Evolutionary conservation across 2,113 vertebrate genomes (phyloP), one percentile per base, ranked within the genome.

Genomic region (Scopus umbretta): DNA sequence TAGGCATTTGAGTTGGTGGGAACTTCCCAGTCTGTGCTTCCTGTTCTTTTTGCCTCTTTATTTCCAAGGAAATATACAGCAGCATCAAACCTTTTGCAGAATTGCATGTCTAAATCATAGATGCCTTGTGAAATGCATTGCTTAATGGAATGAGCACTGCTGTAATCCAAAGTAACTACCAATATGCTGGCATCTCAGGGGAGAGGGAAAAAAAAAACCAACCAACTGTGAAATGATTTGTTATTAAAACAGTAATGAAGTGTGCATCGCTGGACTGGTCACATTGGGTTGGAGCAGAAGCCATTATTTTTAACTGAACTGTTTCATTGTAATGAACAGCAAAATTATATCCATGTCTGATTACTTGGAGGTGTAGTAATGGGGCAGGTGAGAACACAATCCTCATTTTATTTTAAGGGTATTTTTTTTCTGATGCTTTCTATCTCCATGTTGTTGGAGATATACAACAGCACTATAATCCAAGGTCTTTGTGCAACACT

Each of bases 161-260:
- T 81, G 2, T 90, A 58, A 92, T 94, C 70, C 79, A 56, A 61
- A 96, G 79, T 91, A 88, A 92, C 93, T 55, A 62, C 59, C 89
- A 91, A 73, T 85, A 85, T n/a, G 45, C 78, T 81, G 88, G 10
- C 4, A 14, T 95, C 83, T 94, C 91, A n/a, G 67, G 80, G 83
- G 91, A 90, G n/a, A n/a, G n/a, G 30, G 52, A 6, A 2, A 27
- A 13, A 34, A 12, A 12, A 91, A 94, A 65, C 67, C 42, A 73
- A 49, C 32, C n/a, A n/a, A n/a, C 58, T 5, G 4, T 78, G 65
- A 87, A 96, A 90, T 93, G 6, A 87, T 70, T 80, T 96, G 79
- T 95, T 91, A 81, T 92, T 81, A 89, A 56, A 90, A 20, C 86
- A 67, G 86, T 94, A 91, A 92, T 10, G 36, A 95, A 89, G 88